Conservation (phyloP, 2,888 invertebrate species). For the Auanema freiburgensis region DNA sequence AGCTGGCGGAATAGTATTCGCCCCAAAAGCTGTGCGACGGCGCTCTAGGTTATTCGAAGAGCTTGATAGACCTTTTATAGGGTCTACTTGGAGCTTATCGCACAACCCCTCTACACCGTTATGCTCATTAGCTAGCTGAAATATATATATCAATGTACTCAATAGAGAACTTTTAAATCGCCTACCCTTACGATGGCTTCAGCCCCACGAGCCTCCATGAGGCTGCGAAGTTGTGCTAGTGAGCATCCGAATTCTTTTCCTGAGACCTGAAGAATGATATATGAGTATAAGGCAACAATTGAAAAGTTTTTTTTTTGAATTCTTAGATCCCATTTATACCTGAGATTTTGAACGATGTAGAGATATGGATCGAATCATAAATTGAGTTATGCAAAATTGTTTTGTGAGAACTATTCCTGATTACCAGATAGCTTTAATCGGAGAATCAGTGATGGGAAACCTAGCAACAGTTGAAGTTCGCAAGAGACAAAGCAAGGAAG, state of each 20-base stretch:
- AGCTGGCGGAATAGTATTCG: conserved; percentile 59
- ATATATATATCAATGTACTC: not conserved
- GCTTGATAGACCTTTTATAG: conserved; percentile 50
- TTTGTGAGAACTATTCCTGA: not conserved
- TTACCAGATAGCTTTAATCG: not conserved
- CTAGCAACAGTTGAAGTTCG: no score
- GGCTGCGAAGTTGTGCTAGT: conserved; percentile 92
- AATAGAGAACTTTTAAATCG: not conserved
- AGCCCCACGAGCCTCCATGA: conserved; percentile 94
- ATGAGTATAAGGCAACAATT: not conserved
- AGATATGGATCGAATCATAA: not conserved
- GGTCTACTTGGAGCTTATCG: conserved; percentile 48
- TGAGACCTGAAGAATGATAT: conserved; percentile 28
- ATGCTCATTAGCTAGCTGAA: conserved; percentile 56
- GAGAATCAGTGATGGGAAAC: not conserved
- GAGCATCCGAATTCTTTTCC: conserved; percentile 66
- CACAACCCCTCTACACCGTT: conserved; percentile 59
- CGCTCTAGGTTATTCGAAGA: not conserved
- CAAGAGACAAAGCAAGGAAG: no score
- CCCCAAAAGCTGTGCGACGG: conserved; percentile 50
- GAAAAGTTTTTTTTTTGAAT: not conserved
- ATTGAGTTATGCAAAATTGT: not conserved
- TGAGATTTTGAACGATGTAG: no score
- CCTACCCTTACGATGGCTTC: conserved; percentile 86
- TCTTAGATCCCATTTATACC: no score